Evolutionary conservation across 2,113 vertebrate genomes (phyloP).

Genomic region (Caracal caracal): DNA sequence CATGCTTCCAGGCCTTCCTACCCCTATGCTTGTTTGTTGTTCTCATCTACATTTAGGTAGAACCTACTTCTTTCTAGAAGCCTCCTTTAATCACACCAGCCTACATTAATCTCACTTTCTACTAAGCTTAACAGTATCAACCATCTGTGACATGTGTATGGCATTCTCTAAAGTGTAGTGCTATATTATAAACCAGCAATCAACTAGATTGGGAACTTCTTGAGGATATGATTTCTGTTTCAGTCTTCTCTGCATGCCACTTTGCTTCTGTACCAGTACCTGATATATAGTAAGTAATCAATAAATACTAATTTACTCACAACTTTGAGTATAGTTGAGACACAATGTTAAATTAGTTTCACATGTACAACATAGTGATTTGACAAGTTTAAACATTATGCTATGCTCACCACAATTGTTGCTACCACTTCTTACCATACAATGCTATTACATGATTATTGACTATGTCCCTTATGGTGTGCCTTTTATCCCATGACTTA

Average conservation of each 20-base stretch:
- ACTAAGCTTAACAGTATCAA: neutral
- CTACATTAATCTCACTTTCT: neutral
- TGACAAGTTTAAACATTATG: neutral
- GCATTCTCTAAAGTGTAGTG: neutral
- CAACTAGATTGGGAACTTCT: neutral
- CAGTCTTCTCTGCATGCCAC: neutral
- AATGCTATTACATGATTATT: neutral
- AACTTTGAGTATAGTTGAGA: neutral
- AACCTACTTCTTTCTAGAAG: constrained; percentile 1
- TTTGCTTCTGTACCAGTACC: neutral
- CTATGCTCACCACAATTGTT: neutral
- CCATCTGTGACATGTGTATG: neutral
- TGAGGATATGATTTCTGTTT: neutral
- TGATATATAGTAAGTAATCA: neutral
- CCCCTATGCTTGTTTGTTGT: neutral
- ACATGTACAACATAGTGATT: neutral
- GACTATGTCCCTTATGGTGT: neutral
- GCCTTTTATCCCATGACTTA: neutral
- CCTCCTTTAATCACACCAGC: neutral
- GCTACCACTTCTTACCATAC: neutral
- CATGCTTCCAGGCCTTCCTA: neutral
- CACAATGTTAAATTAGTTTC: neutral
- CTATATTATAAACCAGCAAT: neutral
- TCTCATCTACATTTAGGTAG: neutral
- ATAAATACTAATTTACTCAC: neutral